Percentiles rank a stretch among this genome's conserved stretches.
These are phyloP conservation scores for Microcebus ravelobensis DNA, from an alignment of 2,113 vertebrate species.

Conservation along the genomic window DNA sequence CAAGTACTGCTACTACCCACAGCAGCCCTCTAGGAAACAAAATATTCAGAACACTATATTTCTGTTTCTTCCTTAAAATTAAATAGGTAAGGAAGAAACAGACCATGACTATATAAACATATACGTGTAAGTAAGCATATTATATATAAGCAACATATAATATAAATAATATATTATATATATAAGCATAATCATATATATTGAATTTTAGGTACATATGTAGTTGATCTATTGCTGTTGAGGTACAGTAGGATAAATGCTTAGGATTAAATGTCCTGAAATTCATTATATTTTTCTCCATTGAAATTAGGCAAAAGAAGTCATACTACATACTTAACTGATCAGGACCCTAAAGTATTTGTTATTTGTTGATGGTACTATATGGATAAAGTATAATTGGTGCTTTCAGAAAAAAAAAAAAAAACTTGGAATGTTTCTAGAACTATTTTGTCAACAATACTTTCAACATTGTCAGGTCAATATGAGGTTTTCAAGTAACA, in stretches of 20 bases:
- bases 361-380: neutral
- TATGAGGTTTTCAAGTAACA: neutral
- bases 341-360: neutral
- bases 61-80: slow-evolving; percentile 48
- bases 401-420: neutral
- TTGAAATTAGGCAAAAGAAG: neutral
- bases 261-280: neutral
- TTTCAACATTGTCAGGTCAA: neutral
- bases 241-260: neutral
- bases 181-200: neutral
- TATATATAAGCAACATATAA: neutral
- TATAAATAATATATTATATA: no score
- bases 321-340: neutral
- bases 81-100: neutral
- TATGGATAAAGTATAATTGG: neutral
- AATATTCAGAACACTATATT: neutral
- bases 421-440: neutral
- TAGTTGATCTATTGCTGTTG: neutral
- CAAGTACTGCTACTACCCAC: neutral
- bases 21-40: neutral
- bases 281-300: neutral
- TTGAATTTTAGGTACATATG: neutral
- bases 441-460: neutral
- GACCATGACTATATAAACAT: neutral
- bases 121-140: neutral